These are phyloP conservation scores for Stenopsyche tienmushanensis DNA, from an alignment of 1,140 invertebrate genomes.

Conservation along the genomic window DNA sequence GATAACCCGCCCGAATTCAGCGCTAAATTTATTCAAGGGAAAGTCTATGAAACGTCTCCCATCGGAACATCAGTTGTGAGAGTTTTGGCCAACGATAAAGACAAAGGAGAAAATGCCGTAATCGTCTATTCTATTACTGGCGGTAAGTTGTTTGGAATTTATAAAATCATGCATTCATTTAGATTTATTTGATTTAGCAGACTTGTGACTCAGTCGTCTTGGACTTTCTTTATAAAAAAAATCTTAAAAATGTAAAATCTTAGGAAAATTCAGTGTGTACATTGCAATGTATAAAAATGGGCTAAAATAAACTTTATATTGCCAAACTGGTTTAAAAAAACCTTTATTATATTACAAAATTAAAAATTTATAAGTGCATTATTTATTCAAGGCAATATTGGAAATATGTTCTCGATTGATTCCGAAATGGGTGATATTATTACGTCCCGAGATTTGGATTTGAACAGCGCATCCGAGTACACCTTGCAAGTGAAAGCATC, in stretches of 20 bases:
- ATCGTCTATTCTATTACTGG: constrained; percentile 80
- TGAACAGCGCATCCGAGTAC: constrained; percentile 72
- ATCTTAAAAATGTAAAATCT: no score
- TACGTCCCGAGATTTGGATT: constrained; percentile 72
- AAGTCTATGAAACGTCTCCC: constrained; percentile 73
- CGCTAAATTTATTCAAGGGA: constrained; percentile 70
- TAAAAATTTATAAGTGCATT: background rate
- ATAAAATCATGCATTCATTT: no score
- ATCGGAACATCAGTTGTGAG: constrained; percentile 72
- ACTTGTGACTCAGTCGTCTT: no score
- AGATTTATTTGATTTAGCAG: no score
- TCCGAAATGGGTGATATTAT: constrained; percentile 72
- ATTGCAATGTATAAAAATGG: no score
- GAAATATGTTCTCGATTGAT: constrained; percentile 81
- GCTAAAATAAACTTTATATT: no score
- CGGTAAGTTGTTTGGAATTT: constrained; percentile 53
- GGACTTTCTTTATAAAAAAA: no score
- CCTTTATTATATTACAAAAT: no score
- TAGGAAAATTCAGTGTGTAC: no score
- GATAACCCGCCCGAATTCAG: constrained; percentile 86
- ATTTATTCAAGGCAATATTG: constrained; percentile 68
- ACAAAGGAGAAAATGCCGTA: constrained; percentile 79
- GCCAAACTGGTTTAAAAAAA: no score
- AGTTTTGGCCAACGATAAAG: constrained; percentile 75
- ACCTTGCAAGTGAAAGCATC: constrained; percentile 79